Evolutionary conservation across 2,797 vertebrate species (phyloP).

Genomic region (Oophaga sylvatica): DNA sequence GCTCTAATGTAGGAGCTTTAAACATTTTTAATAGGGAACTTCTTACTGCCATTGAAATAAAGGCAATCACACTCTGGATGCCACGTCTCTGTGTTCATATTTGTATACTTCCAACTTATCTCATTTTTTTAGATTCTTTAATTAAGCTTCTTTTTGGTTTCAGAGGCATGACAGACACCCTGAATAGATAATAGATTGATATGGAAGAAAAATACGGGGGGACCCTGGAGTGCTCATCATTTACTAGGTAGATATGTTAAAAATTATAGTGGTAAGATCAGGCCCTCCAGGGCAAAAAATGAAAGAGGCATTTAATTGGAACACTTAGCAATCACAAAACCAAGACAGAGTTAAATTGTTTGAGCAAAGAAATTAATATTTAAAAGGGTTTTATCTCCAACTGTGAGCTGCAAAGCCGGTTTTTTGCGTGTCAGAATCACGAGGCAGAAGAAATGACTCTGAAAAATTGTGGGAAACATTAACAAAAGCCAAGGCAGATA

Average conservation of each 20-base stretch:
- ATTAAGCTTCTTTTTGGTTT: conserved; percentile 73
- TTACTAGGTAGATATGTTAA: conserved; percentile 69
- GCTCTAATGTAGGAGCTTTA: conserved; percentile 63
- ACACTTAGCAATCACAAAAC: conserved; percentile 85
- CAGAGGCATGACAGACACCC: conserved; percentile 70
- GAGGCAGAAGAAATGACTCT: conserved; percentile 83
- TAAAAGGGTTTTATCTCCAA: conserved; percentile 86
- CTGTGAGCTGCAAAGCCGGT: conserved; percentile 80
- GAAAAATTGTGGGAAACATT: conserved; percentile 84
- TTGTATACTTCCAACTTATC: conserved; percentile 64
- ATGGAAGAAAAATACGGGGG: conserved; percentile 67
- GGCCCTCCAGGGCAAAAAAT: conserved; percentile 79
- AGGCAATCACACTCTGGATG: conserved; percentile 59
- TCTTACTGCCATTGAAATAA: conserved; percentile 58
- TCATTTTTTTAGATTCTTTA: conserved; percentile 69
- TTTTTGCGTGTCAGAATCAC: conserved; percentile 81
- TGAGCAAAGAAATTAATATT: conserved; percentile 87
- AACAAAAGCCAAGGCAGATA: conserved; percentile 82
- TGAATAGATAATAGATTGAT: conserved; percentile 72
- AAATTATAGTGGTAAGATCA: conserved; percentile 72
- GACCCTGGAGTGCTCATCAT: conserved; percentile 65
- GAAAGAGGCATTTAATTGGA: conserved; percentile 82
- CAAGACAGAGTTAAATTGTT: conserved; percentile 87
- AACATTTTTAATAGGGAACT: conserved; percentile 62
- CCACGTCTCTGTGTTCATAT: conserved; percentile 61